Evolutionary conservation across 2,113 vertebrate genomes (phyloP), one percentile per base, ranked within the genome.

Genomic region (Pachyramphus minor): DNA sequence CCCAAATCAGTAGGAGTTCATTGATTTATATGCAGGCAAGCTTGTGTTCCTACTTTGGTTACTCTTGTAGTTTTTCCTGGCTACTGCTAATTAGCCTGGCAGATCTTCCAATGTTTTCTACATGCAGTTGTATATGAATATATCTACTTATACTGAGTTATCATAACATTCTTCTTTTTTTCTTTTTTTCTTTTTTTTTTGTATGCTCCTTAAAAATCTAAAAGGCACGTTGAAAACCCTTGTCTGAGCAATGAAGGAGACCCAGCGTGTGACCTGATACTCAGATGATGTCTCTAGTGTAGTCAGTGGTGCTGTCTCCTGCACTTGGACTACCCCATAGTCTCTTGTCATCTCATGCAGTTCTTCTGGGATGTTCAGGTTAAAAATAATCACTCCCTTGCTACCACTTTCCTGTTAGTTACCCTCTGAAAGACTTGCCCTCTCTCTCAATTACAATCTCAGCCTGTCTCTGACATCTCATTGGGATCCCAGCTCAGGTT

Each of bases 1-100:
- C 83, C 69, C 85, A 71, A 52, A 88, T 81, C 82, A 95, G 92
- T 93, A 96, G 95, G 85, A 88, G 93, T 96, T 94, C 71, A 80
- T 60, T 91, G 87, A 91, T 91, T 87, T 74, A 71, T 33, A 84
- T 44, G 78, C 68, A 90, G 63, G 60, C 63, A 94, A 90, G 78
- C 39, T 67, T 71, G 72, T 74, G 59, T 71, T 95, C 84, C 93
- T 94, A 92, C 83, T 86, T 67, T 52, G 60, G 88, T 94, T 92
- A 67, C 22, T 86, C 73, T 66, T 4, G 1, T 68, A 44, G 6
- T 37, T 95, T 96, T 96, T 80, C 72, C 76, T 88, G 79, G 79
- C 64, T 91, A 77, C 52, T 49, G 66, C 45, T 90, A 92, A 93
- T 90, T 92, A 95, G 67, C 59, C 72, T 72, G 81, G 81, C 78